Evolutionary conservation across 2,797 vertebrate genomes (phyloP).

Genomic region (Labeo calbasu): DNA sequence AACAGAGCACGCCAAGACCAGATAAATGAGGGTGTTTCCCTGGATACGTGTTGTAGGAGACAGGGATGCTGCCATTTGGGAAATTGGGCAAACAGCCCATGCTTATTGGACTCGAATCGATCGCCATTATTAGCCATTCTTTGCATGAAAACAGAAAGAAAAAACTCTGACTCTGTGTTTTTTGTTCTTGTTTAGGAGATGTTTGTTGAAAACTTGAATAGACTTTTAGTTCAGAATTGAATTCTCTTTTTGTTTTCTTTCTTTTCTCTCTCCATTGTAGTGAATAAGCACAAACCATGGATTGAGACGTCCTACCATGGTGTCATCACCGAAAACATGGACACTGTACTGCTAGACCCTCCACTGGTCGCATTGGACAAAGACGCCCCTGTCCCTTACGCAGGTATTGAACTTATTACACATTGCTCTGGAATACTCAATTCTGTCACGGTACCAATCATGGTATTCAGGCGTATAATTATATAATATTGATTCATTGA

Average conservation of each 20-base stretch:
- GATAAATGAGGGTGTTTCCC: constrained; percentile 42
- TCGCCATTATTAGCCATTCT: constrained; percentile 20
- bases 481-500: too few relatives aligned
- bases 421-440: not conserved
- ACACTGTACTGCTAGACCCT: constrained; percentile 94
- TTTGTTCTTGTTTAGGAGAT: not conserved
- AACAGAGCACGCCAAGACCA: not conserved
- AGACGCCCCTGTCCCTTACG: constrained; percentile 93
- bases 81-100: not conserved
- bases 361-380: constrained; percentile 96
- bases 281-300: constrained; percentile 99
- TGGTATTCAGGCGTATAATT: not conserved
- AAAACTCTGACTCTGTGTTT: not conserved
- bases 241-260: not conserved
- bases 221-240: not conserved
- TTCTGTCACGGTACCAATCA: not conserved
- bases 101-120: constrained; percentile 23
- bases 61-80: constrained; percentile 8
- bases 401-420: constrained; percentile 77
- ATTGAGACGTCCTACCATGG: constrained; percentile 98
- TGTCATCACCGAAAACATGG: constrained; percentile 94
- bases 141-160: constrained; percentile 3
- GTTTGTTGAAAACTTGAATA: not conserved
- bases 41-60: constrained; percentile 29
- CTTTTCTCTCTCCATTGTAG: constrained; percentile 69